Evolutionary conservation across 1,140 invertebrate genomes (phyloP), one percentile per base, ranked within the genome.

Genomic region (Micrasema minimum): DNA sequence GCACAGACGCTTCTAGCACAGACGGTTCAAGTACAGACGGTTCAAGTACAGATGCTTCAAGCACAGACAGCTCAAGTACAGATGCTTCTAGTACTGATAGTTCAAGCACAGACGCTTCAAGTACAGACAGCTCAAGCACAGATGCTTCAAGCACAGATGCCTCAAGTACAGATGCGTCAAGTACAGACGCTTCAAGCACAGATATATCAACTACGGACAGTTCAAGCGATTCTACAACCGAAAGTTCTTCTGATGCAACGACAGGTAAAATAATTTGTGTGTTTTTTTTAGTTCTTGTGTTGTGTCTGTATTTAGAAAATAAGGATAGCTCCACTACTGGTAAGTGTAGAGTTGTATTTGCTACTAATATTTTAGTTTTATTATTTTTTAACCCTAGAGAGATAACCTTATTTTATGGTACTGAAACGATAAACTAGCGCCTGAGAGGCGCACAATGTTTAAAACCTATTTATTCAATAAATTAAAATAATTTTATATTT

Each of bases 81-180:
- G 53, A 67, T 61, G 48, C 14, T 43, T 65, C 45, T 23, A 62
- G 26, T 20, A 38, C 68, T 22, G 70, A 61, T 31, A 59, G 77
- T 35, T 69, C 74, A 14, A 75, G 72, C 11, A 72, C 75, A 10
- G 72, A 72, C 67, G 22, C 51, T 18, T 74, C 78, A 5, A 72
- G 31, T 14, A 69, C 72, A 26, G 66, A 64, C 31, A 38, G 45
- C 20, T 70, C 68, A 0, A 70, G 68, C 37, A 57, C 51, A 43
- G 66, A 43, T 37, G 37, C 14, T 6, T 68, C 57, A 11, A 64
- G 66, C 31, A 62, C 64, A 16, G 74, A 69, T 22, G 18, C 53
- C 6, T 51, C 69, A 31, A 74, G 50, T 23, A 61, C 65, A 31
- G 72, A 74, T 22, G 50, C 35, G 35, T 51, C 65, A 22, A 66